These are phyloP conservation scores for Muscidifurax raptorellus DNA, from an alignment of 1,140 invertebrate genomes.

Conservation along the genomic window DNA sequence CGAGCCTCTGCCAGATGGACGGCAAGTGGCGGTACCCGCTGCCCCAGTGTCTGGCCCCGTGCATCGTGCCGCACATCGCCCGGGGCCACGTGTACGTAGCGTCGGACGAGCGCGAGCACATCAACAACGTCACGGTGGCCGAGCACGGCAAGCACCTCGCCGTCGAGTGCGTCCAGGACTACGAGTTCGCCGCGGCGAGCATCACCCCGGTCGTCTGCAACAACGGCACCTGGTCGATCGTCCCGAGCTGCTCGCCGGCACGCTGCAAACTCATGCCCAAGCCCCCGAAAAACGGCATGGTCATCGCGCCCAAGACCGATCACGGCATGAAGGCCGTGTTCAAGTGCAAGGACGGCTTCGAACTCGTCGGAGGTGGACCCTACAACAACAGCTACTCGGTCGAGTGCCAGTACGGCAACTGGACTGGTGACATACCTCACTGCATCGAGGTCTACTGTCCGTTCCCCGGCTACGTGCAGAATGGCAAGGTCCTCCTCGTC, in stretches of 20 bases:
- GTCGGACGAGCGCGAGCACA: constrained; percentile 66
- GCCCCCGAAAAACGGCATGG: constrained; percentile 92
- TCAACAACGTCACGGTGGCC: constrained; percentile 80
- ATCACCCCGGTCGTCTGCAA: constrained; percentile 88
- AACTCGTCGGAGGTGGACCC: constrained; percentile 80
- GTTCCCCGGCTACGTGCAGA: constrained; percentile 92
- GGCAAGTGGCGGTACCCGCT: constrained; percentile 95
- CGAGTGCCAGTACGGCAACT: constrained; percentile 94
- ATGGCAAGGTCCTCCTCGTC: constrained; percentile 94
- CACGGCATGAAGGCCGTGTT: constrained; percentile 95
- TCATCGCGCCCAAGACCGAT: constrained; percentile 96
- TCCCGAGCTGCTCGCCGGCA: constrained; percentile 92
- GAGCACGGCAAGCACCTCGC: constrained; percentile 90
- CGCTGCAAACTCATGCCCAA: constrained; percentile 92
- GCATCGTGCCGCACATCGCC: constrained; percentile 91
- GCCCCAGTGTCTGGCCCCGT: constrained; percentile 93
- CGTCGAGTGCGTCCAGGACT: constrained; percentile 90
- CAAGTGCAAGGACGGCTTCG: constrained; percentile 93
- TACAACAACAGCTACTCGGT: constrained; percentile 77
- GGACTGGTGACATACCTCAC: constrained; percentile 89
- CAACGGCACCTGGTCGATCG: constrained; percentile 96
- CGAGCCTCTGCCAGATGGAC: constrained; percentile 93
- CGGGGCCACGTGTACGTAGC: constrained; percentile 85
- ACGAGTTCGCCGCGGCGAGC: constrained; percentile 87
- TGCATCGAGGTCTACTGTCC: constrained; percentile 96